Percentiles rank a stretch among this genome's conserved stretches.
These are phyloP conservation scores for Drosophila watanabei DNA, from an alignment of 1,140 invertebrate genomes.

Conservation along the genomic window DNA sequence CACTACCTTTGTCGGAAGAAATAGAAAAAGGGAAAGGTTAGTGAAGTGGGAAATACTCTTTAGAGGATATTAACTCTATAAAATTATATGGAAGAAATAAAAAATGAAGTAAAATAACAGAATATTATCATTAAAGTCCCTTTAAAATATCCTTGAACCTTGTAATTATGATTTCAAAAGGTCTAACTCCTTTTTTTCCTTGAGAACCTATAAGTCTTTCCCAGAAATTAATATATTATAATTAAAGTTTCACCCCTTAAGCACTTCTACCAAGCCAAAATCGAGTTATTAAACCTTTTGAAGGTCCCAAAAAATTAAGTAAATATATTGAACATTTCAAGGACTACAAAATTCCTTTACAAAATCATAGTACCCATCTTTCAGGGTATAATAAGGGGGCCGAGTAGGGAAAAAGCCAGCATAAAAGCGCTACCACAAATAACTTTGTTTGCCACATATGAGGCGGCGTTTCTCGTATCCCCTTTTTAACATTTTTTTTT, in stretches of 20 bases:
- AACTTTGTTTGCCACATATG: constrained; percentile 80
- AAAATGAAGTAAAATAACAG: too few relatives aligned
- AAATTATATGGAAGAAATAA: rapidly evolving
- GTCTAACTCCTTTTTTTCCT: not conserved
- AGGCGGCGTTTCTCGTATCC: constrained; percentile 28
- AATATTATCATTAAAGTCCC: not conserved
- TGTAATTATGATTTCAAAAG: not conserved
- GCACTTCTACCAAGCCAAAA: not conserved
- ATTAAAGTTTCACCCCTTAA: not conserved
- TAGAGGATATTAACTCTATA: not conserved
- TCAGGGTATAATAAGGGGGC: not conserved
- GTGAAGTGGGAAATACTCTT: not conserved
- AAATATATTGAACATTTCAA: not conserved
- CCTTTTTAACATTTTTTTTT: constrained; percentile 2
- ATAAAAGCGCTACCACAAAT: constrained; percentile 82
- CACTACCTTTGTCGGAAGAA: constrained; percentile 58
- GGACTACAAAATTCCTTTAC: too few relatives aligned
- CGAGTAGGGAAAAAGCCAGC: constrained; percentile 27
- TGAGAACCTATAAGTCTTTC: not conserved
- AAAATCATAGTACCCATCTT: not conserved
- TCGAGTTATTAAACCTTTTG: not conserved
- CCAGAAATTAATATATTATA: too few relatives aligned
- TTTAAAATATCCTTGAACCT: too few relatives aligned
- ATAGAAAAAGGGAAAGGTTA: not conserved
- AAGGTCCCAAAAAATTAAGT: not conserved